Conservation (phyloP, 2,113 vertebrate species). For the Aptenodytes patagonicus region DNA sequence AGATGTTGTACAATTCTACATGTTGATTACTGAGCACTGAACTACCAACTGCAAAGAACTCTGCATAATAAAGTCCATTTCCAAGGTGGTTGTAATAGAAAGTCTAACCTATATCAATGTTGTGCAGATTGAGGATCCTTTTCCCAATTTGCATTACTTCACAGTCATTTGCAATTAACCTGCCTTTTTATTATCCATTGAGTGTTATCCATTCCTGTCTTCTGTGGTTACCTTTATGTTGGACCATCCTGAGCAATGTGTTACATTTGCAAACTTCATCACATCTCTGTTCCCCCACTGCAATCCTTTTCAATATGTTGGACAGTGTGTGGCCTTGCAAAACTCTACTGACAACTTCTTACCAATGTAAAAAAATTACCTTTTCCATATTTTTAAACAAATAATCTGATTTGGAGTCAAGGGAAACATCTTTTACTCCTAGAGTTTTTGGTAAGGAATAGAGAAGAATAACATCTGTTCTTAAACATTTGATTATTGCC, state of each 20-base stretch:
- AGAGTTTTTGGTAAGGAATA: not conserved
- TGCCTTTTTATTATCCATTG: not conserved
- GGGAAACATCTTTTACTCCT: not conserved
- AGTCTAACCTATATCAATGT: rapidly evolving
- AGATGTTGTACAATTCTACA: not conserved
- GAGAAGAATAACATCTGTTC: not conserved
- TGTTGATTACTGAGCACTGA: not conserved
- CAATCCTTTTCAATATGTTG: not conserved
- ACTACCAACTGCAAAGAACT: not conserved
- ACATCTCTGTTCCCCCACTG: not conserved
- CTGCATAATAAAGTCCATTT: not conserved
- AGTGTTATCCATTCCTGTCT: not conserved
- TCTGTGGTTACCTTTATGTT: not conserved
- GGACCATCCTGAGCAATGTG: not conserved
- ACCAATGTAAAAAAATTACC: not conserved
- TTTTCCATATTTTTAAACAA: not conserved
- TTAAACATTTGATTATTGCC: not conserved
- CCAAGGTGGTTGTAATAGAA: not conserved
- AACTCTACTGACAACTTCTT: not conserved
- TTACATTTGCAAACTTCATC: not conserved
- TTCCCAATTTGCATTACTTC: not conserved
- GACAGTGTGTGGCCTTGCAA: not conserved
- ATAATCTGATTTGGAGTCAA: not conserved
- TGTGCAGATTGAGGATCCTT: not conserved
- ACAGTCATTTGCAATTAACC: not conserved